These are phyloP conservation scores for Semaprochilodus insignis DNA, from an alignment of 2,797 vertebrate genomes.

Conservation along the genomic window DNA sequence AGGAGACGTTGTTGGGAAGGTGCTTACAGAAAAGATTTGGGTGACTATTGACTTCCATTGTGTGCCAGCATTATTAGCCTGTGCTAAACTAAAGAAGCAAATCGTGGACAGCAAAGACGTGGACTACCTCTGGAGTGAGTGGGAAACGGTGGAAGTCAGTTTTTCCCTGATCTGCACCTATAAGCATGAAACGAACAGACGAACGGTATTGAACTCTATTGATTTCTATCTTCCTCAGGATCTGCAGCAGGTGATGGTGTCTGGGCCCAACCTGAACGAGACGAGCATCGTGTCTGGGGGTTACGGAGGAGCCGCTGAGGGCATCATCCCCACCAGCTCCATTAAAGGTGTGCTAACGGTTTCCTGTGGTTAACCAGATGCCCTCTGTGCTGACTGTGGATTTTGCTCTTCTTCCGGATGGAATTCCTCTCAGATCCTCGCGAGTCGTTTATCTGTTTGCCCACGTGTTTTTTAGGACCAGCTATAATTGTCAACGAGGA, in stretches of 20 bases:
- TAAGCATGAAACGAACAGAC: no score
- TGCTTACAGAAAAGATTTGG: no score
- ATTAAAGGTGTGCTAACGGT: slow-evolving; percentile 83
- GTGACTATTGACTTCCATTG: no score
- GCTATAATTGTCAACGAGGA: slow-evolving; percentile 80
- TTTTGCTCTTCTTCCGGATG: no score
- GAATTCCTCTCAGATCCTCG: neutral
- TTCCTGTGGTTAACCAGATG: neutral
- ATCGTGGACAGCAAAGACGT: no score
- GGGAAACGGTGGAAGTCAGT: no score
- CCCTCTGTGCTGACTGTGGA: neutral
- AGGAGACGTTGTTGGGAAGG: no score
- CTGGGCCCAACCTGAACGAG: slow-evolving; percentile 96
- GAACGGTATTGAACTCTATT: neutral
- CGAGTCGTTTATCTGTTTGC: slow-evolving; percentile 24
- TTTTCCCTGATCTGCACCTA: no score
- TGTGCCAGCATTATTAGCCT: no score
- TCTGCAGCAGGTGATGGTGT: slow-evolving; percentile 98
- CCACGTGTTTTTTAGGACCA: slow-evolving; percentile 77
- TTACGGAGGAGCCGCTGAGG: slow-evolving; percentile 92
- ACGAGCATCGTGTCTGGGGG: slow-evolving; percentile 96
- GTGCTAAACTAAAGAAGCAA: no score
- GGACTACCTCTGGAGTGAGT: no score
- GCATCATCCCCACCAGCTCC: slow-evolving; percentile 88
- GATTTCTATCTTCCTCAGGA: slow-evolving; percentile 76